Conservation (phyloP, 2,888 invertebrate species). For the Gibbula magus region DNA sequence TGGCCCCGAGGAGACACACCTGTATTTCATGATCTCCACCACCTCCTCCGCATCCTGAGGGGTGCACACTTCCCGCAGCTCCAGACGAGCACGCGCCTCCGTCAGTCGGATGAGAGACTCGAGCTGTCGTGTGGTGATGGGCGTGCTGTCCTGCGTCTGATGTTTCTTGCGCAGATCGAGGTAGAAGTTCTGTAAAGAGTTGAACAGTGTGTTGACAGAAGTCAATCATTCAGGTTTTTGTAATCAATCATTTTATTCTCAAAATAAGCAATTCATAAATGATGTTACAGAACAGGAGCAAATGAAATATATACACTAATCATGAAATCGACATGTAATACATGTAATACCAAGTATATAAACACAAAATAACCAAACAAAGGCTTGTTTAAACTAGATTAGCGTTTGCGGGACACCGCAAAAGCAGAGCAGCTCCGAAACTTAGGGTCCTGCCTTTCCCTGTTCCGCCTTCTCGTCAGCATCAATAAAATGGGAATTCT, state of each 20-base stretch:
- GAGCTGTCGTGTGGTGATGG: conserved; percentile 90
- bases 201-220: neutral
- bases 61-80: conserved; percentile 88
- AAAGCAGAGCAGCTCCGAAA: too few species aligned
- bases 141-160: conserved; percentile 82
- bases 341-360: too few species aligned
- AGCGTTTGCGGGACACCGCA: too few species aligned
- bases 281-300: too few species aligned
- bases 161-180: conserved; percentile 83
- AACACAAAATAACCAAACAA: too few species aligned
- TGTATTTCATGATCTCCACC: conserved; percentile 88
- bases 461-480: too few species aligned
- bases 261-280: too few species aligned
- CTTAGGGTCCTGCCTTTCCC: too few species aligned
- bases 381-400: too few species aligned
- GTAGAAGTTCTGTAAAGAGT: conserved; percentile 85
- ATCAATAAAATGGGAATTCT: too few species aligned
- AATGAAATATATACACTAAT: too few species aligned
- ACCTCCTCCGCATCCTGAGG: conserved; percentile 89
- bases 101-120: conserved; percentile 91
- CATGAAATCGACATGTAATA: too few species aligned
- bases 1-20: conserved; percentile 75
- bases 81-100: conserved; percentile 88
- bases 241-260: neutral
- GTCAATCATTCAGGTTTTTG: neutral